Conservation (phyloP, 2,113 vertebrate genomes). For the Puntigrus tetrazona region DNA sequence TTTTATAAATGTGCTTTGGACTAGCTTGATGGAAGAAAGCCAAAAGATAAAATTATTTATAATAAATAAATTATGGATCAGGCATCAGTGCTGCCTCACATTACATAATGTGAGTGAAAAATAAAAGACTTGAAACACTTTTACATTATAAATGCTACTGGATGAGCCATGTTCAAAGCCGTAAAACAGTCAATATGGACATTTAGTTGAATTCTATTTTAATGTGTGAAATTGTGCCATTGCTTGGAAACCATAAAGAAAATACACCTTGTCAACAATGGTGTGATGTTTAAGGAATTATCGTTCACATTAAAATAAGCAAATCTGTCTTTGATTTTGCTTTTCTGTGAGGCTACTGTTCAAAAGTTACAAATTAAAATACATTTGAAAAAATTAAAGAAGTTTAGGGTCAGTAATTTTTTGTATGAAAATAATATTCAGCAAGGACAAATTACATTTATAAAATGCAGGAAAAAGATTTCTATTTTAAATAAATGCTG, state of each 20-base stretch:
- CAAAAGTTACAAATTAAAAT: no score
- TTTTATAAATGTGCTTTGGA: not conserved
- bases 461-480: not conserved
- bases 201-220: not conserved
- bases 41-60: not conserved
- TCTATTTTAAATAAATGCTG: not conserved
- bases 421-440: no score
- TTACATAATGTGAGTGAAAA: not conserved
- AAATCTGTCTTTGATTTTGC: no score
- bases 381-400: not conserved
- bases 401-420: not conserved
- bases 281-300: no score
- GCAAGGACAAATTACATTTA: not conserved
- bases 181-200: not conserved
- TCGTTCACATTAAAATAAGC: no score
- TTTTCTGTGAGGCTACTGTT: no score
- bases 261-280: not conserved
- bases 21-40: not conserved
- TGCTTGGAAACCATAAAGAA: not conserved
- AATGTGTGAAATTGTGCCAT: not conserved
- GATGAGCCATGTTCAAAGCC: not conserved
- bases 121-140: not conserved
- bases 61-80: not conserved
- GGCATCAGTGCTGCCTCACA: not conserved
- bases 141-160: slow-evolving; percentile 7